These are phyloP conservation scores for Darevskia mixta DNA, from an alignment of 2,797 vertebrate species.

Conservation along the genomic window DNA sequence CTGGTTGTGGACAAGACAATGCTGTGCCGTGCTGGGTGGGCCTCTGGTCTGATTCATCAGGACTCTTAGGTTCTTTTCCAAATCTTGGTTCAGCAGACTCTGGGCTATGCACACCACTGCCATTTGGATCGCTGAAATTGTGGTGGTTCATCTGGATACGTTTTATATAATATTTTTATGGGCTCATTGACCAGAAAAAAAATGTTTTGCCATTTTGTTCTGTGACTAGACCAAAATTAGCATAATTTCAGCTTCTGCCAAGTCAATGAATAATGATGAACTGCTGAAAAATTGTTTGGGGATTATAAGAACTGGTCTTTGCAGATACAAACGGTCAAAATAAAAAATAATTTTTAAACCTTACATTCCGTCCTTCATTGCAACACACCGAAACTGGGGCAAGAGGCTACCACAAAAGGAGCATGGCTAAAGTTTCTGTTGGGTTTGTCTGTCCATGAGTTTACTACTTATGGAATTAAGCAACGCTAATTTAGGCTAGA, in stretches of 20 bases:
- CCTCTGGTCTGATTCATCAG: background rate
- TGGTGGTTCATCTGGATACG: background rate
- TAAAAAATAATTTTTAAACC: background rate
- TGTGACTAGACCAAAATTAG: conserved; percentile 7
- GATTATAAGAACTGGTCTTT: background rate
- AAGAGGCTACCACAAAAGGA: background rate
- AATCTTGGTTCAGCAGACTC: background rate
- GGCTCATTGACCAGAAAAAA: background rate
- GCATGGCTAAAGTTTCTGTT: conserved; percentile 1
- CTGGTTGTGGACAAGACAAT: background rate
- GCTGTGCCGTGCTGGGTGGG: background rate
- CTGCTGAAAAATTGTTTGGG: conserved; percentile 21
- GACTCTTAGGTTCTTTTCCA: background rate
- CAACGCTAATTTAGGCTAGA: background rate
- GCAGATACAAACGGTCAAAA: conserved; percentile 1
- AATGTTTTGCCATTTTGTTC: background rate
- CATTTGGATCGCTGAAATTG: background rate
- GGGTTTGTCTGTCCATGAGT: background rate
- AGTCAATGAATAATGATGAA: conserved; percentile 17
- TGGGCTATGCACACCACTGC: background rate
- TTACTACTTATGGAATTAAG: background rate
- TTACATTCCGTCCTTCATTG: too few species aligned
- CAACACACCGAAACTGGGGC: too few species aligned
- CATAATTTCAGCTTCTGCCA: conserved; percentile 16
- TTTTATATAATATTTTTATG: background rate